Percentiles rank a stretch among this genome's conserved stretches.
phyloP scores from a whole-genome alignment of 92 coral and sea anemone species.

The Porites cylindrica region DNA sequence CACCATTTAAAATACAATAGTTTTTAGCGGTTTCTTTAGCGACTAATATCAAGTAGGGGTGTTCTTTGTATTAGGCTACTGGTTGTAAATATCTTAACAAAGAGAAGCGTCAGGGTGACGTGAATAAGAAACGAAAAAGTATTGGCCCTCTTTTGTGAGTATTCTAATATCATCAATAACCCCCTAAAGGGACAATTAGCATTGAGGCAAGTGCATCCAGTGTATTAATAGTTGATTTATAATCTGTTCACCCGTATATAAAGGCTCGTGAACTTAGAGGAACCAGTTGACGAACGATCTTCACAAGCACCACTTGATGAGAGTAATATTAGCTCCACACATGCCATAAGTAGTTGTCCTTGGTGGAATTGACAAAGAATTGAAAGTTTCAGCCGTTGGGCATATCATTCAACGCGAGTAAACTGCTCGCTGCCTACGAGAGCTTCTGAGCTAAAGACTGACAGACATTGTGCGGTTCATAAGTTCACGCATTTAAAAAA shows the following conservation, averaged over 20 bases:
- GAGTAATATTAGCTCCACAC: constrained; percentile 18
- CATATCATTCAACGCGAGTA: background rate
- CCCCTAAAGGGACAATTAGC: constrained; percentile 45
- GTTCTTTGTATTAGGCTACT: background rate
- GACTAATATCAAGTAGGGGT: constrained; percentile 18
- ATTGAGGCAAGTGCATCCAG: background rate
- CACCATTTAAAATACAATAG: constrained; percentile 29
- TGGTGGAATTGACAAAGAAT: background rate
- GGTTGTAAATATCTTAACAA: background rate
- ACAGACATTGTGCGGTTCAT: background rate
- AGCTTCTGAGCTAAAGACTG: background rate
- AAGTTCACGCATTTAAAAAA: background rate
- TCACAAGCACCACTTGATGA: background rate
- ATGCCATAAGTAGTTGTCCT: background rate
- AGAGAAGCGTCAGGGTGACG: constrained; percentile 24
- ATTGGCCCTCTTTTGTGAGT: constrained; percentile 8
- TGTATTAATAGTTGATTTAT: background rate
- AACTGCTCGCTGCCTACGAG: no score
- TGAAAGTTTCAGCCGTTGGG: background rate
- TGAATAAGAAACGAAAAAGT: constrained; percentile 10
- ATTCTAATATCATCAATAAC: constrained; percentile 25
- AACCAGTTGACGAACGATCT: constrained; percentile 6
- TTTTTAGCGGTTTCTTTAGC: background rate
- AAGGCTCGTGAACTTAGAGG: background rate
- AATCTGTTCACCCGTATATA: constrained; percentile 19